Evolutionary conservation across 2,113 vertebrate genomes (phyloP), one percentile per base, ranked within the genome.

Genomic region (Rissa tridactyla): DNA sequence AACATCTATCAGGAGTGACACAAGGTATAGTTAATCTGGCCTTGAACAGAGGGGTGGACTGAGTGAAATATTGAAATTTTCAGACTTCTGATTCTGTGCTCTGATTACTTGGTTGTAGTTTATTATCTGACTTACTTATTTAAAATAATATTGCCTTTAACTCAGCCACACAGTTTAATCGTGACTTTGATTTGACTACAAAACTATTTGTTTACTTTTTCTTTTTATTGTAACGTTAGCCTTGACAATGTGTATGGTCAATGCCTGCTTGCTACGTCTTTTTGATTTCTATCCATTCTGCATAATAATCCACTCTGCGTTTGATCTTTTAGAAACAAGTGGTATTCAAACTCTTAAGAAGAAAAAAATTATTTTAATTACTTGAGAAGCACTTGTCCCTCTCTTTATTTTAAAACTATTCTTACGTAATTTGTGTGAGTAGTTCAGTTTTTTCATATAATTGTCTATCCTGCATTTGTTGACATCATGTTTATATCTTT

Each of bases 21-120:
- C 6, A 68, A 92, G 26, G 14, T 44, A 32, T 68, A 89, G 76
- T 83, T 92, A 88, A 86, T 82, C 42, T 91, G 72, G 25, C 64
- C 83, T 91, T 92, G 77, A 89, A 65, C 42, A 91, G 57, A 60
- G 1, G 1, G 7, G 20, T 79, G 38, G 32, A 64, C n/a, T 38
- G 18, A 5, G 21, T 94, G 86, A 95, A 92, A 75, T 89, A 92
- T 8, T 84, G 83, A 92, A 92, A 91, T 95, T 60, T 90, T 84
- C 64, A 71, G 42, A 75, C 57, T 75, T 92, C 32, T 84, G 38
- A 81, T 82, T 78, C 40, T 89, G 34, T 60, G 20, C 12, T 75
- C 26, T 91, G 77, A 71, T 84, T 92, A 82, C n/a, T 83, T 42
- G 8, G 16, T 64, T 73, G 8, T 54, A 76, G 36, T 94, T 82